Evolutionary conservation across 2,888 invertebrate species (phyloP).

Genomic region (Embidobia sp.): DNA sequence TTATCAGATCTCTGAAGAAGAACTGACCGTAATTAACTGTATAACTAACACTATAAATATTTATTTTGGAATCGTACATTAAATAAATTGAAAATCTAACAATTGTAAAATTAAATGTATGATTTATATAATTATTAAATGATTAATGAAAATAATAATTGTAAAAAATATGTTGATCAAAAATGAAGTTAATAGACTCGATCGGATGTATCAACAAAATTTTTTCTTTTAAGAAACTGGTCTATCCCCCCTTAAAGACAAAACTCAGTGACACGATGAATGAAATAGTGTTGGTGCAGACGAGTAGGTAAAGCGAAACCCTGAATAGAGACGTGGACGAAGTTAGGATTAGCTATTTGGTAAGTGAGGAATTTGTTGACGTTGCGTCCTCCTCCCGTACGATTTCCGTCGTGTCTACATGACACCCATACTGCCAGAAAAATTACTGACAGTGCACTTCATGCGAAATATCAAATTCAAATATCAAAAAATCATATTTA

Average conservation of each 20-base stretch:
- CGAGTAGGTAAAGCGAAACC: conserved; percentile 69
- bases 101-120: no score
- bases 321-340: conserved; percentile 71
- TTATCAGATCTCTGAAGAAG: no score
- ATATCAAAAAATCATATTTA: conserved; percentile 14
- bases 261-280: conserved; percentile 45
- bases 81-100: no score
- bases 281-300: conserved; percentile 71
- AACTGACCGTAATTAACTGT: no score
- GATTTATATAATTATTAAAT: no score
- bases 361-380: conserved; percentile 79
- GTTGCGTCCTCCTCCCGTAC: conserved; percentile 73
- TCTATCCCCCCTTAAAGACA: conserved; percentile 61
- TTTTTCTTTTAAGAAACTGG: conserved; percentile 28
- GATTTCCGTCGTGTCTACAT: conserved; percentile 66
- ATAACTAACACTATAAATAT: no score
- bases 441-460: conserved; percentile 61
- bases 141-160: no score
- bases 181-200: no score
- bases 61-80: no score
- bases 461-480: conserved; percentile 45
- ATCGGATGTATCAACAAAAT: conserved; percentile 9
- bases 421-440: conserved; percentile 54
- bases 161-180: no score
- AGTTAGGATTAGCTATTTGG: conserved; percentile 77